A percentile compares a stretch with the other conserved stretches of the same genome.
Conservation (phyloP, 2,113 vertebrate species). For the Herpailurus yagouaroundi region DNA sequence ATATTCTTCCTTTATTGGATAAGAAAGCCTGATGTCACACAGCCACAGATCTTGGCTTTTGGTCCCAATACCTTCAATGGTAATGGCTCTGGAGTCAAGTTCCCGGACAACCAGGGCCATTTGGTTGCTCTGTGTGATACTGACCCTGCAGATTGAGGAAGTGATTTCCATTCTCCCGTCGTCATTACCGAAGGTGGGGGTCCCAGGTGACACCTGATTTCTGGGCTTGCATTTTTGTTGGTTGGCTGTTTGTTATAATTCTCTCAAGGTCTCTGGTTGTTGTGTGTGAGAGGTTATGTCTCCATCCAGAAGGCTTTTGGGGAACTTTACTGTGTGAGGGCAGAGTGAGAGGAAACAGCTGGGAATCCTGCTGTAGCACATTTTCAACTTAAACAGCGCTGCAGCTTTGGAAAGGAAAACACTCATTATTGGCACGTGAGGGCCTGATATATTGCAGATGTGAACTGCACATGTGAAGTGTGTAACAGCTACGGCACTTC, state of each 20-base stretch:
- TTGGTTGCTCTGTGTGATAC: neutral
- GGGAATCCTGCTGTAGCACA: neutral
- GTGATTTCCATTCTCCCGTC: neutral
- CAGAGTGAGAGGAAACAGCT: slow-evolving; percentile 31
- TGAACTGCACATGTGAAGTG: neutral
- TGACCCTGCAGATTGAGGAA: neutral
- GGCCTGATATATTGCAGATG: slow-evolving; percentile 55
- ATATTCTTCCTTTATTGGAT: neutral
- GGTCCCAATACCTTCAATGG: neutral
- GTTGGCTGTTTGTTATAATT: neutral
- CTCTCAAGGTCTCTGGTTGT: neutral
- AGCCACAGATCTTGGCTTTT: neutral
- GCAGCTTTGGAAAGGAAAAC: slow-evolving; percentile 51
- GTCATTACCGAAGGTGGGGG: fast-evolving
- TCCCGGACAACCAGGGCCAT: neutral
- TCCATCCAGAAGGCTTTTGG: neutral
- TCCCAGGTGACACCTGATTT: neutral
- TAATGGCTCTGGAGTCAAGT: neutral
- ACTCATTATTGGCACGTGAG: slow-evolving; percentile 45
- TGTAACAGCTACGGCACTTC: neutral
- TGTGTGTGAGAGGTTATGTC: neutral
- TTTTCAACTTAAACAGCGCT: neutral
- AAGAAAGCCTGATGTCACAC: neutral
- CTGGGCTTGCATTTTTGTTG: neutral
- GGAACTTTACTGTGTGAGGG: neutral